Base-by-base conservation (phyloP, 1,140 invertebrate species). In the Arion vulgaris region DNA sequence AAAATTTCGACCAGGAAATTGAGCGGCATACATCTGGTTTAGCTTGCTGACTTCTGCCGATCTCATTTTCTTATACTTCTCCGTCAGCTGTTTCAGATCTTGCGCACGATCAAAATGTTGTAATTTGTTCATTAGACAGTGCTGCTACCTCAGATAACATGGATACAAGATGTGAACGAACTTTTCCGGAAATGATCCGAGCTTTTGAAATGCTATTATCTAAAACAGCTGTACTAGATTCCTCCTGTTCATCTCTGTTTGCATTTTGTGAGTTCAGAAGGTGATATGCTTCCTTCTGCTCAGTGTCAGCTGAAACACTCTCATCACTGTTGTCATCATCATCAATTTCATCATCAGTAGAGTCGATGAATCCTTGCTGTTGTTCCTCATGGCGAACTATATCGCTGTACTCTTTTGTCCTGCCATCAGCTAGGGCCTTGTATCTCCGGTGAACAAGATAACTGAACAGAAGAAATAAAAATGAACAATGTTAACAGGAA, bases 41-140 rank as follows among this genome's bases (percentile, higher is more conserved):
- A 68, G 53, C 57, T 68, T 36, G 17, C 2, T 41, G 2, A 79
- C 32, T 53, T 79, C 76, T 7, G 34, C 19, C 38, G 15, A 5
- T n/a, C 76, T 49, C 36, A 80, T 41, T 34, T 13, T 32, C 28
- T 38, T 49, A 32, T 45, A 80, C n/a, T 72, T 80, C 13, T 32
- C n/a, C 34, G 13, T 32, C 28, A 80, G 36, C n/a, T 80, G 38
- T 15, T 49, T 26, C 11, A 72, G 0, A 38, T 38, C n/a, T 38
- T 49, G 28, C 7, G 78, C 78, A 32, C 36, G 39, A 2, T 51
- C n/a, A 41, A n/a, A 80, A 80, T 17, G 78, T 71, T n/a, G 78
- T 53, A 36, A 80, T 80, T 32, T 80, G 62, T 38, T 80, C 78
- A 7, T 72, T 71, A 13, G 78, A 80, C 4, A 80, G 36, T 19